Conservation (phyloP, 2,888 invertebrate genomes). For the Eurois occulta region DNA sequence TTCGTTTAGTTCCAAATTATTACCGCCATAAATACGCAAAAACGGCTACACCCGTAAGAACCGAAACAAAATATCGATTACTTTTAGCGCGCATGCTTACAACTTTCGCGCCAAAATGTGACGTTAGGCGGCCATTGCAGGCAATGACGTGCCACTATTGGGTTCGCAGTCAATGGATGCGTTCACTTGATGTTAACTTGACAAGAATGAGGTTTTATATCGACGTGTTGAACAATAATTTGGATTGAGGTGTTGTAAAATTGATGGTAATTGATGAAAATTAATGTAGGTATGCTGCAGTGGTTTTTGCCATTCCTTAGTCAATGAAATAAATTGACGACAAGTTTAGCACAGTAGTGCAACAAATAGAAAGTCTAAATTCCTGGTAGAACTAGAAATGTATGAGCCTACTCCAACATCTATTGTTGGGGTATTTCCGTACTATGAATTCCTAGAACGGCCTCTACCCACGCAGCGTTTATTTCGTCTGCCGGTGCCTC, state of each 20-base stretch:
- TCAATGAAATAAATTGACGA: background rate
- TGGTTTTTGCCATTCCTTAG: background rate
- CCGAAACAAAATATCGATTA: slow-evolving; percentile 82
- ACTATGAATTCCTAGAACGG: background rate
- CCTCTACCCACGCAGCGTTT: background rate
- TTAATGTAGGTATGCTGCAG: slow-evolving; percentile 4
- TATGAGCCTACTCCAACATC: background rate
- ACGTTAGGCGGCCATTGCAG: slow-evolving; percentile 69
- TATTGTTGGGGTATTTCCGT: background rate
- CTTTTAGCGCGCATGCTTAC: slow-evolving; percentile 78
- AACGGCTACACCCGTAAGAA: slow-evolving; percentile 64
- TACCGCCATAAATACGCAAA: slow-evolving; percentile 67
- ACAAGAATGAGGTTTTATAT: slow-evolving; percentile 63
- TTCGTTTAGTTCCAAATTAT: slow-evolving; percentile 32
- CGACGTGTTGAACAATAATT: background rate
- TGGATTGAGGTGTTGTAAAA: slow-evolving; percentile 31
- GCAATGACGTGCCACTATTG: slow-evolving; percentile 53
- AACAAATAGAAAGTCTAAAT: background rate
- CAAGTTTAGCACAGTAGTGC: background rate
- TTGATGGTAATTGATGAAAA: slow-evolving; percentile 21
- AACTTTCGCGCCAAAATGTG: slow-evolving; percentile 85
- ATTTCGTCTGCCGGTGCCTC: slow-evolving; percentile 5
- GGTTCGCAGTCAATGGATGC: slow-evolving; percentile 66
- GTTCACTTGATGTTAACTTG: slow-evolving; percentile 69
- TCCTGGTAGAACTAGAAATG: background rate